Evolutionary conservation across 2,113 vertebrate genomes (phyloP), one percentile per base, ranked within the genome.

Genomic region (Apodemus speciosus): DNA sequence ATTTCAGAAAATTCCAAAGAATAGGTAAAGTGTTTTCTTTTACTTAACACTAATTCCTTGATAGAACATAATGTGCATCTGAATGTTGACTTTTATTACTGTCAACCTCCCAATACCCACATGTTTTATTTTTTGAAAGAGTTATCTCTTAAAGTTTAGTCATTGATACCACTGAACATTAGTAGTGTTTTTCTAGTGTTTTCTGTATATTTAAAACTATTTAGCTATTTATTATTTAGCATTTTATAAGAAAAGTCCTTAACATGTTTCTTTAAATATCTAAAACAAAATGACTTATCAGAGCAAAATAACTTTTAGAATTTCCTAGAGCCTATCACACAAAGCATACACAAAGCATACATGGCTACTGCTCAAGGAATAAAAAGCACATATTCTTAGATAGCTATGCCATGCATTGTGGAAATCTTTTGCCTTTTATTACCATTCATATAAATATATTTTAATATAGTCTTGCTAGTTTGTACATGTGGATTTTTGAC

Each of bases 201-300:
- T n/a, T 49, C 3, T 27, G 0, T 40, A 27, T 64, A 2, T 32
- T n/a, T 89, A 40, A 88, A 92, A 68, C 6, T 49, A 72, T 56
- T 3, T 43, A 20, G 69, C 77, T 84, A 4, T 90, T n/a, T n/a
- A n/a, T n/a, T n/a, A n/a, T n/a, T n/a, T n/a, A n/a, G 23, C 14
- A 72, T 58, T 85, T 69, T 79, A 60, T 76, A 90, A 23, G n/a
- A 90, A 66, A 87, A n/a, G 92, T 79, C 40, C 21, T 77, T 56
- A 69, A 68, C 23, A 73, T 16, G 49, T 51, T 20, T 87, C 83
- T 58, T 56, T 8, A 73, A n/a, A 32, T 40, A 32, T 88, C 7
- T 43, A 77, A 96, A 93, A 94, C 25, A 73, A 88, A 95, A 51
- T 2, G 8, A 73, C 73, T 60, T 79, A 58, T 73, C 91, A 72